Conservation (phyloP, 2,888 invertebrate genomes). For the Thereva unica region DNA sequence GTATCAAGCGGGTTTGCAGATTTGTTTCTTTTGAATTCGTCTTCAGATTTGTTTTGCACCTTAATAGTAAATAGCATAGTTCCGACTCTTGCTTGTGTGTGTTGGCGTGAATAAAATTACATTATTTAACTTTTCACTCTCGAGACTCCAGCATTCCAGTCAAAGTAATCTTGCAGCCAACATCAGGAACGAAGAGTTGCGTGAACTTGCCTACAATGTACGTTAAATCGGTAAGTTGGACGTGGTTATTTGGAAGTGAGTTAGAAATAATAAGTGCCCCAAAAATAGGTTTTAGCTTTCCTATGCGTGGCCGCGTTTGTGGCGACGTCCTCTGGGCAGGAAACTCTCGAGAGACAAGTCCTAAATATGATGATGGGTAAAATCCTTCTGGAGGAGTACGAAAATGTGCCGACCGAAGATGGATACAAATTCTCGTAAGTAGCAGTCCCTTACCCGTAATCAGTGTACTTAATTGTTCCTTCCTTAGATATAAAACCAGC, state of each 20-base stretch:
- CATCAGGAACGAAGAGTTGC: conserved; percentile 9
- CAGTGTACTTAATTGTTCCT: background rate
- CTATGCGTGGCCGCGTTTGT: conserved; percentile 5
- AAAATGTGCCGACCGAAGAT: conserved; percentile 50
- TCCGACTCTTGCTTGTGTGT: conserved; percentile 3
- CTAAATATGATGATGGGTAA: conserved; percentile 50
- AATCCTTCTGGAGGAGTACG: conserved; percentile 50
- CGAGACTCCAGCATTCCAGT: conserved; percentile 25
- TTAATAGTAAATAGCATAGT: background rate
- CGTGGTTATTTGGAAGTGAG: background rate
- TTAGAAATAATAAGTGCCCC: background rate
- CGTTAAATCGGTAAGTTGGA: conserved; percentile 6
- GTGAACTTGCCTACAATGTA: conserved; percentile 3
- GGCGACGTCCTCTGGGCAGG: conserved; percentile 13
- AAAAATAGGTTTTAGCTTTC: conserved; percentile 23
- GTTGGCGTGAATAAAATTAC: conserved; percentile 7
- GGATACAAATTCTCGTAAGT: conserved; percentile 54
- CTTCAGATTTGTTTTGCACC: background rate
- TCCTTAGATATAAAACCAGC: conserved; percentile 47
- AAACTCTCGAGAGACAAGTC: conserved; percentile 42
- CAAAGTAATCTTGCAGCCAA: conserved; percentile 25
- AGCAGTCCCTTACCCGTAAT: background rate
- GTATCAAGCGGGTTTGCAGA: conserved; percentile 1
- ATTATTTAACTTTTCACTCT: conserved; percentile 23
- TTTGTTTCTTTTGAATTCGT: background rate